phyloP scores from a whole-genome alignment of 2,888 invertebrate genomes.

The Craniophora ligustri region DNA sequence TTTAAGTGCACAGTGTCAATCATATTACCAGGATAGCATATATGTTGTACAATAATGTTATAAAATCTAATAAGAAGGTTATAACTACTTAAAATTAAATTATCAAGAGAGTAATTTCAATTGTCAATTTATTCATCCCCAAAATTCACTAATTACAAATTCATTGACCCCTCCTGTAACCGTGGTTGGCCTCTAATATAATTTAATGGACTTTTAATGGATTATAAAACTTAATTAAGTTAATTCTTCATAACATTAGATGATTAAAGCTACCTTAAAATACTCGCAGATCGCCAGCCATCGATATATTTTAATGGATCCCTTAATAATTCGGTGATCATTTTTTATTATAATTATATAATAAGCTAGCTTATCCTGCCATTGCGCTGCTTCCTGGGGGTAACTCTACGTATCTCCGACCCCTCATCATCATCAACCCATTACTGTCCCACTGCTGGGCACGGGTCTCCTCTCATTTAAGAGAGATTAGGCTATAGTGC shows the following conservation, averaged over 20 bases:
- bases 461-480: too few relatives aligned
- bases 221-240: constrained; percentile 26
- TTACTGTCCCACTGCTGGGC: too few relatives aligned
- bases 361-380: not conserved
- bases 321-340: constrained; percentile 14
- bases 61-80: too few relatives aligned
- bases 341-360: not conserved
- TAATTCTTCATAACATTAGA: constrained; percentile 25
- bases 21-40: too few relatives aligned
- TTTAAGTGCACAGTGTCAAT: too few relatives aligned
- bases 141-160: not conserved
- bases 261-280: not conserved
- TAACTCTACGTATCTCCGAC: too few relatives aligned
- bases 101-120: not conserved
- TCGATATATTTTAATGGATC: constrained; percentile 27
- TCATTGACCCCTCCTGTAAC: not conserved
- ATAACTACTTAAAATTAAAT: too few relatives aligned
- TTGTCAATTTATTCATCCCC: constrained; percentile 9
- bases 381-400: too few relatives aligned
- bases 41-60: too few relatives aligned
- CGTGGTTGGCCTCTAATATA: constrained; percentile 9
- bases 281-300: constrained; percentile 6
- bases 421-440: too few relatives aligned
- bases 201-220: constrained; percentile 10
- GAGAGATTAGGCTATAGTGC: too few relatives aligned